Conservation (phyloP, 2,888 invertebrate genomes). For the Protodeltote pygarga region DNA sequence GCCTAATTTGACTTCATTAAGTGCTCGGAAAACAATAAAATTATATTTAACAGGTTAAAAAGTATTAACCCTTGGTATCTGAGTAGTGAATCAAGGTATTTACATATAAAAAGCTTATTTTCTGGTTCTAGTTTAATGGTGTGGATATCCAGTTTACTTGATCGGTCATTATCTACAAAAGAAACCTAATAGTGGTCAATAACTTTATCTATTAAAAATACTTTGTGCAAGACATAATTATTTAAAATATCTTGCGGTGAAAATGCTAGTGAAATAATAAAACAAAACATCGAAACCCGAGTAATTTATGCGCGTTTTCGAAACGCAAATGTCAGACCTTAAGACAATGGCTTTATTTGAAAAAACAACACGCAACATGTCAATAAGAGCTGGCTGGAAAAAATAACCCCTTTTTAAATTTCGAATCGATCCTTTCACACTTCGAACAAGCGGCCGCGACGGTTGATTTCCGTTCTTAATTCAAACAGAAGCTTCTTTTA, state of each 20-base stretch:
- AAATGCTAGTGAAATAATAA: too few species aligned
- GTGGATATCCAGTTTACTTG: background rate
- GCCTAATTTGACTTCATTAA: conserved; percentile 83
- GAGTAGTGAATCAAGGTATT: conserved; percentile 33
- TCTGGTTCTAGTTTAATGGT: conserved; percentile 12
- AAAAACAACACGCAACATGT: conserved; percentile 74
- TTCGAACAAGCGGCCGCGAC: conserved; percentile 81
- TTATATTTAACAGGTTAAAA: conserved; percentile 68
- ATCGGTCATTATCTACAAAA: conserved; percentile 13
- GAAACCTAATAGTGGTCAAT: too few species aligned
- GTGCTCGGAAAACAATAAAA: conserved; percentile 78
- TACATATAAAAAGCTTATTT: conserved; percentile 37
- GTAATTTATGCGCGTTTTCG: conserved; percentile 43
- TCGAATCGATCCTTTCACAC: conserved; percentile 86
- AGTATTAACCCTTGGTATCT: conserved; percentile 31
- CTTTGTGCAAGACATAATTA: conserved; percentile 18
- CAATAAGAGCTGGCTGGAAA: conserved; percentile 72
- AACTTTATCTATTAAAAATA: conserved; percentile 16
- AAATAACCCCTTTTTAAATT: conserved; percentile 73
- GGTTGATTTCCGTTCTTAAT: conserved; percentile 86
- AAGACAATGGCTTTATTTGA: conserved; percentile 58
- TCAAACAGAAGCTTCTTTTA: conserved; percentile 80
- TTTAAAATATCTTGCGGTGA: too few species aligned
- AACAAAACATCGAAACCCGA: conserved; percentile 45
- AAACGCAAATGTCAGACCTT: conserved; percentile 53